Base-by-base conservation (phyloP, 2,888 invertebrate genomes). In the Hydriomena furcata region DNA sequence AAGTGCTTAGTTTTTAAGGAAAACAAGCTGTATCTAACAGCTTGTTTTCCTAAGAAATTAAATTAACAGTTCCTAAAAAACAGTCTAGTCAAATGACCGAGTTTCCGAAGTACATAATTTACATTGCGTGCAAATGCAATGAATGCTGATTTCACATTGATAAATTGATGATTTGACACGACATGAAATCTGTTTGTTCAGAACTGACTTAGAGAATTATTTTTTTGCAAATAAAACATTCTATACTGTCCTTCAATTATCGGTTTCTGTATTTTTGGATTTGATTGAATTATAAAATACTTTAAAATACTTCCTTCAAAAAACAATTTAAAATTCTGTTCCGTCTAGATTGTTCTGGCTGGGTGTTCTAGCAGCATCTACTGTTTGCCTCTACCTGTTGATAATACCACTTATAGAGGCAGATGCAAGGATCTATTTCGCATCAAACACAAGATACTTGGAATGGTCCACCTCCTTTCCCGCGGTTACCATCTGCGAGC, bases 401-500 rank as follows among this genome's bases (percentile, higher is more conserved):
- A 84, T 94, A 55, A 57, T 64, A 21, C 84, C 45, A 63, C 76
- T 84, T 0, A 83, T 90, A 28, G 91, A 90, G 52, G 73, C 88
- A 23, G 82, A 87, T n/a, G 88, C 90, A 49, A 88, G 92, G 1
- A 90, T 93, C 7, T 93, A 92, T 68, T 93, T 93, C 60, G 93
- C 93, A 0, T 88, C 91, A 0, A 93, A 94, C 59, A 93, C 93
- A 0, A 86, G 83, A 32, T 93, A 93, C 63, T 66, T 93, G 8
- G 73, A 90, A 27, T 94, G 93, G 93, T 83, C 90, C 51, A 92
- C 92, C 0, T 76, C 84, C 0, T 93, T 94, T 66, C 93, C 94
- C 0, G 89, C 92, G 0, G 76, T 94, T 7, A 91, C 91, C 0
- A 76, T 94, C 21, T 94, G 94, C 64, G 93, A 93, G 69, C 79